Conservation (phyloP, 2,888 invertebrate genomes). For the Drosophila dives region DNA sequence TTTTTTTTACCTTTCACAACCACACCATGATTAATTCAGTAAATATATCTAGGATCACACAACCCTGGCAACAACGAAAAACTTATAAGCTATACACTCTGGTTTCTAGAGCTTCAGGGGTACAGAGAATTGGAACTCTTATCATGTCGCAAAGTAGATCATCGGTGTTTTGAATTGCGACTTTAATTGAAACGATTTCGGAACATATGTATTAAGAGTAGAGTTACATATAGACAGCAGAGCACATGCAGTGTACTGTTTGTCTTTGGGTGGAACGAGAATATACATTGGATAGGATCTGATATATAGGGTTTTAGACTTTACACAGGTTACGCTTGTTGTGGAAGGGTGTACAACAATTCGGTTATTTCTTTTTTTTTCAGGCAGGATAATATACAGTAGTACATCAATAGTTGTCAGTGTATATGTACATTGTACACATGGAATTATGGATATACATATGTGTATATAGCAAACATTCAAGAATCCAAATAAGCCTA, state of each 20-base stretch:
- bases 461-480: conserved; percentile 51
- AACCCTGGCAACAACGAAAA: conserved; percentile 62
- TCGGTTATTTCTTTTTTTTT: conserved; percentile 50
- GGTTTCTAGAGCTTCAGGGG: conserved; percentile 24
- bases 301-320: conserved; percentile 47
- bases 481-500: conserved; percentile 40
- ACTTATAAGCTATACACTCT: conserved; percentile 40
- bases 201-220: conserved; percentile 22
- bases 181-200: conserved; percentile 7
- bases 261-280: conserved; percentile 11
- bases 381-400: conserved; percentile 58
- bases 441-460: conserved; percentile 25
- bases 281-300: conserved; percentile 21
- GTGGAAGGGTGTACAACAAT: conserved; percentile 66
- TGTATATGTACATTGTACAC: conserved; percentile 23
- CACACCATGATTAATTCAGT: conserved; percentile 44
- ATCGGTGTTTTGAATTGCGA: conserved; percentile 36
- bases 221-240: conserved; percentile 43
- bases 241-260: conserved; percentile 61
- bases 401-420: conserved; percentile 26
- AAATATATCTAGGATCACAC: conserved; percentile 25
- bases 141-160: conserved; percentile 34
- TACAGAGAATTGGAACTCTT: conserved; percentile 1
- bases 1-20: conserved; percentile 32
- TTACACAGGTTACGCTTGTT: conserved; percentile 61